A percentile compares a stretch with the other conserved stretches of the same genome.
phyloP scores from a whole-genome alignment of 2,113 vertebrate genomes.

The Nipponia nippon region DNA sequence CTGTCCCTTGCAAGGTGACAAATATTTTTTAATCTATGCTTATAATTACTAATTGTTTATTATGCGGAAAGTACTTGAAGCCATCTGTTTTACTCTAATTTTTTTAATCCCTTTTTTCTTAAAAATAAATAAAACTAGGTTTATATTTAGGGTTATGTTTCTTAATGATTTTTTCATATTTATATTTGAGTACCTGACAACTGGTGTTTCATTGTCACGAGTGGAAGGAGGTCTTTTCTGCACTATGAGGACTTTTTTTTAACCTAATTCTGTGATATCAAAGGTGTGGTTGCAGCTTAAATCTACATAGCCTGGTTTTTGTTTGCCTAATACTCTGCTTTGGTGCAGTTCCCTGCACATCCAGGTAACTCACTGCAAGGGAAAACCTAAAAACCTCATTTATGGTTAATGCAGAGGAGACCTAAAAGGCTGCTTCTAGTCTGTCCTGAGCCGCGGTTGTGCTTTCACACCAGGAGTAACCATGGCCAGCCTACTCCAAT shows the following conservation, averaged over 20 bases:
- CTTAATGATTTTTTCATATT: slow-evolving; percentile 27
- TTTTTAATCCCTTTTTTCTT: slow-evolving; percentile 25
- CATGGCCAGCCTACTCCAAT: not conserved
- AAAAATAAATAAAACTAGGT: slow-evolving; percentile 33
- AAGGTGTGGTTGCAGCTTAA: not conserved
- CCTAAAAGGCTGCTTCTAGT: not conserved
- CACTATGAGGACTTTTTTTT: not conserved
- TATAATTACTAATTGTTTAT: not conserved
- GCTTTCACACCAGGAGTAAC: not conserved
- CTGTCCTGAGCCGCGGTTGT: not conserved
- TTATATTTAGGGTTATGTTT: slow-evolving; percentile 56
- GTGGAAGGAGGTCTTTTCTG: not conserved
- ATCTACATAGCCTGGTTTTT: not conserved
- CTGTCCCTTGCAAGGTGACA: slow-evolving; percentile 6
- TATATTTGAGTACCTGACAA: slow-evolving; percentile 27
- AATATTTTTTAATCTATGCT: slow-evolving; percentile 14
- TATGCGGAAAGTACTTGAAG: slow-evolving; percentile 38
- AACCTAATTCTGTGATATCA: not conserved
- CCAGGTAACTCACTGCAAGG: not conserved
- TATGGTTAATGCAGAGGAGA: not conserved
- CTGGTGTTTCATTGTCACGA: not conserved
- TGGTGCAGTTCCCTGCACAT: not conserved
- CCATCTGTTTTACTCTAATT: slow-evolving; percentile 21
- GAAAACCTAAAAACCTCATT: not conserved
- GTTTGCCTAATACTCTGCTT: not conserved